phyloP scores from a whole-genome alignment of 2,113 vertebrate species.

The Syngnathoides biaculeatus region DNA sequence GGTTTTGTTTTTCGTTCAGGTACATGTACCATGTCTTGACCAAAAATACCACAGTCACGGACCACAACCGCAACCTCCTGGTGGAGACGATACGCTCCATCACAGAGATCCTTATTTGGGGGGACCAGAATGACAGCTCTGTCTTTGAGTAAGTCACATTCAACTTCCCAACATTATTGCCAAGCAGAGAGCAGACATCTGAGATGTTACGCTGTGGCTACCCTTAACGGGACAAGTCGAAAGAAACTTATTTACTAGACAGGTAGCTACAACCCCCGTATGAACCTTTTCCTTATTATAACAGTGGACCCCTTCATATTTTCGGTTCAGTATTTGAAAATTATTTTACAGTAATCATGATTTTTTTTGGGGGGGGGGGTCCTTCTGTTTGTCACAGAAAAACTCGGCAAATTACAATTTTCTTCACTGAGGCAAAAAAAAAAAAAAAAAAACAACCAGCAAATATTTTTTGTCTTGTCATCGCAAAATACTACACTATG shows the following conservation, averaged over 20 bases:
- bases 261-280: background rate
- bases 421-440: background rate
- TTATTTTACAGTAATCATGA: background rate
- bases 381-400: too few species aligned
- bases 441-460: too few species aligned
- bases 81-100: constrained; percentile 98
- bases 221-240: too few species aligned
- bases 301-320: too few species aligned
- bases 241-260: too few species aligned
- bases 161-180: background rate
- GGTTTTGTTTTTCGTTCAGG: constrained; percentile 58
- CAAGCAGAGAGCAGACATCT: too few species aligned
- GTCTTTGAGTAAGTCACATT: constrained; percentile 91
- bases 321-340: background rate
- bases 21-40: constrained; percentile 95
- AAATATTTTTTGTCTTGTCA: too few species aligned
- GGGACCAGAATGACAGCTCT: constrained; percentile 98
- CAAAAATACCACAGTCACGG: constrained; percentile 97
- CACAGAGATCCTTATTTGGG: constrained; percentile 98
- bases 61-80: constrained; percentile 93
- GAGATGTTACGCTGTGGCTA: too few species aligned
- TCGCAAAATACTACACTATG: too few species aligned
- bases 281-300: background rate
- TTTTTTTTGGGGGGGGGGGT: too few species aligned
- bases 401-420: too few species aligned